These are phyloP conservation scores for Tryphoninae sp. DNA, from an alignment of 2,888 invertebrate species.

Conservation along the genomic window DNA sequence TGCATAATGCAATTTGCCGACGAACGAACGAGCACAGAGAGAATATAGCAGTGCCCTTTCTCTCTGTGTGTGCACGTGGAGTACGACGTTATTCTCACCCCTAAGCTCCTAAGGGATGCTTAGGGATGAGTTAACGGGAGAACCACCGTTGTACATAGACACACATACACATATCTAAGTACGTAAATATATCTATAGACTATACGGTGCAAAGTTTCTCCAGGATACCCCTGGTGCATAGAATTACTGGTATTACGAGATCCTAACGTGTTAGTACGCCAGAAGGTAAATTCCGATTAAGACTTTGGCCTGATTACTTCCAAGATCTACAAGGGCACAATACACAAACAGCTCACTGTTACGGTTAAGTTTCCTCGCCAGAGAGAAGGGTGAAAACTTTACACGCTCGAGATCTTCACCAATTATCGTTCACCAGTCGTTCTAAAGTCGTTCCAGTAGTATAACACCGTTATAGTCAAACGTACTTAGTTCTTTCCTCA, in stretches of 20 bases:
- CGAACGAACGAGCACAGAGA: conserved; percentile 49
- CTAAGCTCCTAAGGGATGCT: conserved; percentile 56
- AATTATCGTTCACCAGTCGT: conserved; percentile 9
- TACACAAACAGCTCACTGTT: conserved; percentile 54
- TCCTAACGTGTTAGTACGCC: conserved; percentile 62
- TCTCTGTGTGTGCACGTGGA: conserved; percentile 14
- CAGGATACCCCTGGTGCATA: conserved; percentile 55
- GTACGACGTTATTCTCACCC: conserved; percentile 34
- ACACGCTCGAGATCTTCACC: conserved; percentile 3
- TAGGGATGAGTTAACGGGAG: conserved; percentile 59
- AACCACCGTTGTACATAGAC: conserved; percentile 8
- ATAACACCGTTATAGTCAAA: too few species aligned
- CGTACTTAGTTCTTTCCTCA: too few species aligned
- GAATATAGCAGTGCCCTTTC: not conserved
- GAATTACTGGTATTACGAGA: conserved; percentile 65
- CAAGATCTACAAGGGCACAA: conserved; percentile 60
- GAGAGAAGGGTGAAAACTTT: not conserved
- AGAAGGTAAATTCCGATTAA: conserved; percentile 67
- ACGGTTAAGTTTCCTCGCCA: conserved; percentile 13
- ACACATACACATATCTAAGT: not conserved
- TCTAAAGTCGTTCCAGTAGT: too few species aligned
- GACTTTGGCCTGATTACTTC: conserved; percentile 65
- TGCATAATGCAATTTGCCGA: conserved; percentile 61
- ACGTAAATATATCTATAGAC: not conserved
- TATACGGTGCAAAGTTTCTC: conserved; percentile 60